Conservation (phyloP, 2,797 vertebrate genomes). For the Anguilla obscura region DNA sequence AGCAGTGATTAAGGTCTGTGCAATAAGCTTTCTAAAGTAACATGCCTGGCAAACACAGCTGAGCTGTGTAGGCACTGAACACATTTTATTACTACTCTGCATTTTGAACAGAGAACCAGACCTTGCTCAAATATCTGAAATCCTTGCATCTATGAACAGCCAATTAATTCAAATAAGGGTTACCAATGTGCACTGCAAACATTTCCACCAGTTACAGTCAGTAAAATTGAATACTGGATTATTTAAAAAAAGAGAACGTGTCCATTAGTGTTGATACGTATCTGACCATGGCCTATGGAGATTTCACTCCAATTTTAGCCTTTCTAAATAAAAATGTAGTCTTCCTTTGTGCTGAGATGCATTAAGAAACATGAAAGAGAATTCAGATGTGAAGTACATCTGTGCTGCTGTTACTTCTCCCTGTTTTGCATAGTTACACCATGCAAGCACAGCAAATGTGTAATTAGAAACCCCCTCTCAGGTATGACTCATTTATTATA, state of each 20-base stretch:
- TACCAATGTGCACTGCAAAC: neutral
- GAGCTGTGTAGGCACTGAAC: slow-evolving; percentile 12
- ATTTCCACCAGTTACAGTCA: neutral
- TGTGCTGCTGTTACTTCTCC: neutral
- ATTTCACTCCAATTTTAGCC: neutral
- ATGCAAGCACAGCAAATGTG: neutral
- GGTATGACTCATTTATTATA: slow-evolving; percentile 31
- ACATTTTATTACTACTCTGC: neutral
- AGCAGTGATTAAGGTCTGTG: slow-evolving; percentile 34
- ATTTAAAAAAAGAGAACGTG: neutral
- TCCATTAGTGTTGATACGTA: neutral
- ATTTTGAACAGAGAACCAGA: slow-evolving; percentile 14
- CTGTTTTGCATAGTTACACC: neutral
- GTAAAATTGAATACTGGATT: neutral
- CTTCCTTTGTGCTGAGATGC: neutral
- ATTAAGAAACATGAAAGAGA: neutral
- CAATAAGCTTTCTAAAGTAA: slow-evolving; percentile 32
- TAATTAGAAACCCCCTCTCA: neutral
- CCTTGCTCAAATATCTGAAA: neutral
- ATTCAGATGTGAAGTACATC: neutral
- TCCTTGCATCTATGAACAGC: neutral
- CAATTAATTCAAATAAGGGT: neutral
- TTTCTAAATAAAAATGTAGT: neutral
- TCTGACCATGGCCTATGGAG: neutral
- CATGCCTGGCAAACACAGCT: neutral